Percentiles rank a stretch among this genome's conserved stretches.
Evolutionary conservation across 1,140 invertebrate species (phyloP).

Genomic region (Leguminivora glycinivorella): DNA sequence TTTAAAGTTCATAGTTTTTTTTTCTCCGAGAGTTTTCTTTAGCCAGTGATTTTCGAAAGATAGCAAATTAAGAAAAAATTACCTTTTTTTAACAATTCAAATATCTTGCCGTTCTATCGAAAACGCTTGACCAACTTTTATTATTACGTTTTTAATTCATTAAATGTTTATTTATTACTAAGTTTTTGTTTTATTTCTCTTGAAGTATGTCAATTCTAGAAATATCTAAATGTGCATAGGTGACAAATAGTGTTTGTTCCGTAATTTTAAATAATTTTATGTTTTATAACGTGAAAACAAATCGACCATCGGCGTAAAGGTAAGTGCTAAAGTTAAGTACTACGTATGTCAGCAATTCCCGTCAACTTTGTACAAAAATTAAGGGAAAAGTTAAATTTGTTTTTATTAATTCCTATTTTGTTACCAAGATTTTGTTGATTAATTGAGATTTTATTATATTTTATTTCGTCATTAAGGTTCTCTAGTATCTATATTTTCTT

Average conservation of each 20-base stretch:
- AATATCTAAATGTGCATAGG: not conserved
- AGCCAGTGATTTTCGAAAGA: too few species aligned
- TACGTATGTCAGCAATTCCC: too few species aligned
- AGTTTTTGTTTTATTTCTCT: not conserved
- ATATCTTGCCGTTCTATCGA: not conserved
- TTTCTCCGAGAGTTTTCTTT: not conserved
- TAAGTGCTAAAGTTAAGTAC: not conserved
- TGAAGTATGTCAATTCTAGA: not conserved
- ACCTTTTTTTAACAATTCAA: not conserved
- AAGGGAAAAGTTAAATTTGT: too few species aligned
- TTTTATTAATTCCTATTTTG: too few species aligned
- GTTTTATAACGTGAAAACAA: not conserved
- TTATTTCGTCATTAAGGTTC: too few species aligned
- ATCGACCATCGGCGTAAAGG: not conserved
- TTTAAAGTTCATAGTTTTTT: not conserved
- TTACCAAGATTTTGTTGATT: too few species aligned
- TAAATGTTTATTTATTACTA: not conserved
- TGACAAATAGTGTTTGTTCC: not conserved
- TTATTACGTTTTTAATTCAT: not conserved
- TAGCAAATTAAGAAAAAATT: too few species aligned
- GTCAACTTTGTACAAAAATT: too few species aligned
- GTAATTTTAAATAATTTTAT: not conserved
- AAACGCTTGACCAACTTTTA: not conserved
- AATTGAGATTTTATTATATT: too few species aligned
- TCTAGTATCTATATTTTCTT: too few species aligned